phyloP scores from a whole-genome alignment of 2,113 vertebrate genomes.

The Trichomycterus rosablanca region DNA sequence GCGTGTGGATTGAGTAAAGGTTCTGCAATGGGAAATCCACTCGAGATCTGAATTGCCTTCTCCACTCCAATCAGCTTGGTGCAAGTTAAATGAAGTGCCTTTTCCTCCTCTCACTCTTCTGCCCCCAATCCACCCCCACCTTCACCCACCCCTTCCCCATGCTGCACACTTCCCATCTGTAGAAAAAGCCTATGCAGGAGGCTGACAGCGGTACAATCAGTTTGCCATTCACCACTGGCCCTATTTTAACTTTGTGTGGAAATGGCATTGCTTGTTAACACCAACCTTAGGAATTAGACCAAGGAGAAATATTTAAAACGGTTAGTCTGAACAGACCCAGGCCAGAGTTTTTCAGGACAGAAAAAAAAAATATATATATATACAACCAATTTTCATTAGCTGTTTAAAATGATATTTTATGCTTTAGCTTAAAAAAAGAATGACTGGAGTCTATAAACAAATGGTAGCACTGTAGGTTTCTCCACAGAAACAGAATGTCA shows the following conservation, averaged over 20 bases:
- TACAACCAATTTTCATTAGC: conserved; percentile 21
- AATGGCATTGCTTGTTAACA: conserved; percentile 82
- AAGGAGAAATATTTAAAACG: conserved; percentile 94
- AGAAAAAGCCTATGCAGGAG: conserved; percentile 97
- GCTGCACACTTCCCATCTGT: conserved; percentile 81
- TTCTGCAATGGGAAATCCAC: conserved; percentile 97
- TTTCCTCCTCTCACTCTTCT: conserved; percentile 89
- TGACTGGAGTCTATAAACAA: too few species aligned
- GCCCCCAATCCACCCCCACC: conserved; percentile 52
- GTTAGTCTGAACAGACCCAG: conserved; percentile 89
- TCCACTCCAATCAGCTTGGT: conserved; percentile 99
- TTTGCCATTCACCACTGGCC: conserved; percentile 97
- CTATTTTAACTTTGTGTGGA: conserved; percentile 97
- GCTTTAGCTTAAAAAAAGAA: too few species aligned
- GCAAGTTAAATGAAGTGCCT: conserved; percentile 99
- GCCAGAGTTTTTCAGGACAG: conserved; percentile 78
- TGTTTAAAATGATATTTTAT: too few species aligned
- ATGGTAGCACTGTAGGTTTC: neutral
- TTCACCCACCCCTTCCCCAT: conserved; percentile 83
- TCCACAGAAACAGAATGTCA: conserved; percentile 3
- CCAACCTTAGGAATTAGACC: conserved; percentile 94
- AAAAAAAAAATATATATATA: conserved; percentile 54
- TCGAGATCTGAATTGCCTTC: conserved; percentile 99
- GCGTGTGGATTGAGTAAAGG: conserved; percentile 84
- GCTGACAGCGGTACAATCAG: conserved; percentile 99